Evolutionary conservation across 1,140 invertebrate genomes (phyloP), one percentile per base, ranked within the genome.

Genomic region (Sipha flava): DNA sequence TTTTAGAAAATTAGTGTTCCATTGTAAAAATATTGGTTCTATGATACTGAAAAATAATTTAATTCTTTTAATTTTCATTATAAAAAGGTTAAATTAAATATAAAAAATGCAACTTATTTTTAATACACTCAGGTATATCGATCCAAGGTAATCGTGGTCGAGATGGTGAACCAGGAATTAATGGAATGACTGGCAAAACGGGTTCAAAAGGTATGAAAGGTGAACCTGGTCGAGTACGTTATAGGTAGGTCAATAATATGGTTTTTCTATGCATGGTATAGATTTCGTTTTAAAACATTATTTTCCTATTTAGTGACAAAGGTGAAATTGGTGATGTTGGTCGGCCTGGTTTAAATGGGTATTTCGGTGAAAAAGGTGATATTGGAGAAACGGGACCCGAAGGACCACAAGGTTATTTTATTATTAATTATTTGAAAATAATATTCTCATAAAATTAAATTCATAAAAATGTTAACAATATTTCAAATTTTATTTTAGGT

Each of bases 381-480:
- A 86, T 85, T 81, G 83, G 85, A 77, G 81, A 79, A 16, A 72
- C 81, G 45, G 87, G 89, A 80, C 80, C 82, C 47, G 87, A 87
- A 40, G 92, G 92, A 40, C 84, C 86, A 40, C 85, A 86, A 57
- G 92, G 90, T 72, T 86, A 87, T 43, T 80, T 81, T 2, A 86
- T 89, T 62, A 26, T 31, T 31, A 34, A 12, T 3, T 7, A 3
- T 18, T 37, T 40, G 7, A 45, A 68, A 70, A 10, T 37, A 70
- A n/a, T 40, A 47, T 26, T 70, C 23, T 23, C 29, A 9, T 26
- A 70, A 29, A 3, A 6, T 45, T 18, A n/a, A n/a, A n/a, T n/a
- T n/a, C n/a, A n/a, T 37, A 6, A 37, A 29, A n/a, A n/a, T 49
- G n/a, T 49, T n/a, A n/a, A 49, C n/a, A 3, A n/a, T 49, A n/a